Base-by-base conservation (phyloP, 2,888 invertebrate genomes). In the Ectobius pallidus region DNA sequence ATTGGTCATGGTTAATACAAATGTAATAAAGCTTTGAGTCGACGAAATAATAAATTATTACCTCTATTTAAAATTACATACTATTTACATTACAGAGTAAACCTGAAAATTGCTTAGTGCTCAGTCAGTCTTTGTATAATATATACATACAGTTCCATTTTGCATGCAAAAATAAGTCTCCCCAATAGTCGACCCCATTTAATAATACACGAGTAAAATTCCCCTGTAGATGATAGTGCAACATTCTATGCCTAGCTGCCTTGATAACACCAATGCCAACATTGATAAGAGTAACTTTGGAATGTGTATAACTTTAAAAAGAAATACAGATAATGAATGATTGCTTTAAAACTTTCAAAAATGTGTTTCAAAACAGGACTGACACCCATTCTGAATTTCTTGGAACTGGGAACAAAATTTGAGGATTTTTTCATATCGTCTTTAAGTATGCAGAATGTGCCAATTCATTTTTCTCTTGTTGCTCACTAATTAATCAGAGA, bases 41-140 rank as follows among this genome's bases (percentile, higher is more conserved):
- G 30, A 58, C 25, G 30, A 49, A 52, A 27, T 68, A 52, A 69
- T 69, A 69, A 52, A 55, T 52, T 52, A 46, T 30, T 25, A 61
- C 4, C 30, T 18, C 30, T 30, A n/a, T 16, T 30, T 61, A 65
- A 44, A 30, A 44, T 30, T 27, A 27, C 25, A 46, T 30, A 27
- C 25, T 71, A 71, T 39, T 42, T 72, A 70, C 58, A 73, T 70
- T 67, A 73, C 61, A 73, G 61, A 58, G 52, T 62, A 73, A 73
- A 67, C 73, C 73, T 73, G 70, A 73, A 73, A 73, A 73, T 73
- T 73, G 70, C 67, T 73, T 73, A 44, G 27, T 73, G 67, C 68
- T 73, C 72, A 72, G 46, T 63, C 68, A 72, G 69, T 72, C 72
- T 72, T 72, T n/a, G 27, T 72, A 22, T 32, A 32, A 32, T 32